Conservation (phyloP, 2,797 vertebrate genomes). For the Mus minutoides region DNA sequence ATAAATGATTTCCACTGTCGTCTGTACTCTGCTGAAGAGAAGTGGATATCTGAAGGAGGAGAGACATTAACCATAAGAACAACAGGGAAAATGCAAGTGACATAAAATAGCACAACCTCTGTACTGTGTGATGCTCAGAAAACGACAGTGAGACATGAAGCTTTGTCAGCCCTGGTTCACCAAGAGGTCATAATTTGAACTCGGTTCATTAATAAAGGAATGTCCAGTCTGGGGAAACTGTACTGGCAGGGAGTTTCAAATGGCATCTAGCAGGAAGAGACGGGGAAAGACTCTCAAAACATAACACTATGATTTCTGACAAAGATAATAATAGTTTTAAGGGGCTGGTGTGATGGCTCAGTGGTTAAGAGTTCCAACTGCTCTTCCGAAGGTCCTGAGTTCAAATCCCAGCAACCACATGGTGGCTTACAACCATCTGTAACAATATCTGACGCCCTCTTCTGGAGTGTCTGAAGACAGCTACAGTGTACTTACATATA, state of each 20-base stretch:
- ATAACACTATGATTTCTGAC: background rate
- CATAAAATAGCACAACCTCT: background rate
- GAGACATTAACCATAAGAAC: background rate
- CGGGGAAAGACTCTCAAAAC: background rate
- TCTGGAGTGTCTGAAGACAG: too few species aligned
- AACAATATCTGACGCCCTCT: too few species aligned
- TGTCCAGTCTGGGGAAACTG: background rate
- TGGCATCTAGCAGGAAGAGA: background rate
- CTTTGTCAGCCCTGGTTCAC: background rate
- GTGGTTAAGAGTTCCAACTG: too few species aligned
- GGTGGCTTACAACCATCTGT: too few species aligned
- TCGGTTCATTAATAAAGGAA: background rate
- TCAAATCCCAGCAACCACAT: too few species aligned
- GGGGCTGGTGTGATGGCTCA: too few species aligned
- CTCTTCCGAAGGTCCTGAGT: too few species aligned
- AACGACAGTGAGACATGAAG: background rate
- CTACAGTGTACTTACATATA: too few species aligned
- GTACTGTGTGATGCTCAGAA: background rate
- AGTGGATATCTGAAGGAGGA: conserved; percentile 9
- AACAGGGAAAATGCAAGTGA: conserved; percentile 7
- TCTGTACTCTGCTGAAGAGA: background rate
- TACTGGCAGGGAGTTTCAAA: background rate
- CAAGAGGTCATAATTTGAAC: conserved; percentile 2
- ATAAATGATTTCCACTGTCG: conserved; percentile 26
- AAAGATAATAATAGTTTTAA: background rate